Evolutionary conservation across 2,888 invertebrate species (phyloP).

Genomic region (Drosophila sordidula): DNA sequence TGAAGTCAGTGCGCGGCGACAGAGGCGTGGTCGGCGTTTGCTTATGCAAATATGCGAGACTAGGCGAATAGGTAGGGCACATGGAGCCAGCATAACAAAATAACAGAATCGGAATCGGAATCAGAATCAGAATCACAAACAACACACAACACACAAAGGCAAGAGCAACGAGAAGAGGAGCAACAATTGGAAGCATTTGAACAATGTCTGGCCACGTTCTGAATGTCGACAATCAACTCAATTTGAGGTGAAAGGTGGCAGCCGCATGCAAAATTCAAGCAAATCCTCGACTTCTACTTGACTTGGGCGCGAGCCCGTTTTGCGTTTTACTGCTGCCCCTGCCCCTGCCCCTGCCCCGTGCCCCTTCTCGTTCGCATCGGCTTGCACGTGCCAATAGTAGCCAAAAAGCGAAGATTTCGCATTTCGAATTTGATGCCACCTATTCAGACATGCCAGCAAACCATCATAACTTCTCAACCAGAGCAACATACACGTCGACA

Average conservation of each 20-base stretch:
- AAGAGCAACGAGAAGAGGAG: constrained; percentile 12
- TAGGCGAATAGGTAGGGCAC: constrained; percentile 39
- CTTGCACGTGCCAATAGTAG: constrained; percentile 59
- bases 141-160: neutral
- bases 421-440: constrained; percentile 54
- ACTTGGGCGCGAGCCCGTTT: constrained; percentile 14
- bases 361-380: neutral
- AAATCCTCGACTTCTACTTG: constrained; percentile 42
- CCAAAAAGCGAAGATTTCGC: constrained; percentile 46
- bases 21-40: constrained; percentile 28
- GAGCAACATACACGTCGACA: constrained; percentile 44
- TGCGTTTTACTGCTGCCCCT: constrained; percentile 2
- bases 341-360: neutral
- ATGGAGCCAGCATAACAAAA: constrained; percentile 47
- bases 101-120: constrained; percentile 34
- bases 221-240: constrained; percentile 76
- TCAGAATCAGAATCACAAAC: constrained; percentile 36
- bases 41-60: constrained; percentile 53
- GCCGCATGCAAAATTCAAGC: constrained; percentile 49
- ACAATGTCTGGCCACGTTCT: constrained; percentile 60
- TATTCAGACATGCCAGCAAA: constrained; percentile 19
- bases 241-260: constrained; percentile 54
- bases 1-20: constrained; percentile 16
- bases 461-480: constrained; percentile 35
- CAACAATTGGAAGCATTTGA: constrained; percentile 44